Base-by-base conservation (phyloP, 37 sponge, comb jelly and placozoan genomes). In the Tethya wilhelma region DNA sequence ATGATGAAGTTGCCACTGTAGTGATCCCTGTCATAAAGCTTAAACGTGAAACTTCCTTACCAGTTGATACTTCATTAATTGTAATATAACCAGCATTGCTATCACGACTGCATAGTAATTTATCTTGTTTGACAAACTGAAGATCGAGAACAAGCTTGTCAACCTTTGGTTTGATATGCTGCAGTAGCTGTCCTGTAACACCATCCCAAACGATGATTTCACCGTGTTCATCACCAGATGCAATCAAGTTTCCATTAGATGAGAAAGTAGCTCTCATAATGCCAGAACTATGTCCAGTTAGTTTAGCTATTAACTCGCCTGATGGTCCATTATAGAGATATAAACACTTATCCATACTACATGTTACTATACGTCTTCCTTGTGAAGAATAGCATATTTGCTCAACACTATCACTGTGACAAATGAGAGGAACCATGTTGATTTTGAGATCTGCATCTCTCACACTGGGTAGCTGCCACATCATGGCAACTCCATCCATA, bases 191-290 rank as follows among this genome's bases (percentile, higher is more conserved):
- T 37, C 82, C 82, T 1, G 82, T 82, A 39, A 57, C 25, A 0
- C 82, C 82, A 71, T 82, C 82, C 82, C 82, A 82, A 0, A 82
- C 14, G 0, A 71, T 72, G 6, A 82, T 14, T 14, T 71, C 36
- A 43, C 73, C 62, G 7, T 41, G 34, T 39, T 29, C 73, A 71
- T 71, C 82, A 1, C 82, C 82, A 2, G 82, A 73, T 22, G 65
- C 73, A 57, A 82, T n/a, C 4, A 43, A 2, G 0, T 45, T 32
- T 25, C 73, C 82, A 82, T 41, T 33, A 3, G 64, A 29, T 57
- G 82, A 82, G 14, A 41, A 42, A 36, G 64, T 37, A n/a, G 72
- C 34, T 34, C 32, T 71, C 44, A 72, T 3, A 0, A 82, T 45
- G 7, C 0, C 44, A 43, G 64, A 11, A 2, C 34, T 38, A 26